Base-by-base conservation (phyloP, 2,888 invertebrate species). In the Dusona sp. region DNA sequence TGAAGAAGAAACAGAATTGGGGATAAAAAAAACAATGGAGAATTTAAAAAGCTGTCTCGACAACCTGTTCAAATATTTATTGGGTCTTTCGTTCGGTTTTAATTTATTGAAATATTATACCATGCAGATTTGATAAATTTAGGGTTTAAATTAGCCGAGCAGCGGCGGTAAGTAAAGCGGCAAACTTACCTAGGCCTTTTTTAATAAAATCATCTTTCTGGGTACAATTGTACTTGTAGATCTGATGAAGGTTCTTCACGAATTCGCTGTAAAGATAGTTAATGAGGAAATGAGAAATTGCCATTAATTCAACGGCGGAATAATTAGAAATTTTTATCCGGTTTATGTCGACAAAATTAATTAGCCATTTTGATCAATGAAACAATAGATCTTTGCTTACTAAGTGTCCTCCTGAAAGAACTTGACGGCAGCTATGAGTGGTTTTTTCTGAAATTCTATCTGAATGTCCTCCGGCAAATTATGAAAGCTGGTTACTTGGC, bases 371-470 rank as follows among this genome's bases (percentile, higher is more conserved):
- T 57, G 22, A 2, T 22, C 22, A 9, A 54, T n/a, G 22, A 2
- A 22, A 54, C 22, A 9, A 22, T 19, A 9, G 9, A 54, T 72
- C 51, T 81, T 70, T 72, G 96, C 97, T 96, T 96, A 98, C 98
- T 96, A 98, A 87, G 96, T 95, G 92, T 97, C 97, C 94, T 98
- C 98, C 93, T 97, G 96, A 94, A 98, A 98, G 94, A 98, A 98
- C 93, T 97, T 97, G 73, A 98, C 98, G 90, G 97, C 96, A 79
- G 97, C 97, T 90, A 98, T 96, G n/a, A 97, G 97, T 89, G 96
- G 95, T 92, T 97, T 97, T 77, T 92, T 93, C 91, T 96, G 95
- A 91, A 97, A 95, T 79, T 96, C 96, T 70, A 94, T 94, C 86
- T 96, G 94, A 89, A 97, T 95, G 92, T 97, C 97, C 89, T 96